Evolutionary conservation across 2,797 vertebrate genomes (phyloP), one percentile per base, ranked within the genome.

Genomic region (Labeo calbasu): DNA sequence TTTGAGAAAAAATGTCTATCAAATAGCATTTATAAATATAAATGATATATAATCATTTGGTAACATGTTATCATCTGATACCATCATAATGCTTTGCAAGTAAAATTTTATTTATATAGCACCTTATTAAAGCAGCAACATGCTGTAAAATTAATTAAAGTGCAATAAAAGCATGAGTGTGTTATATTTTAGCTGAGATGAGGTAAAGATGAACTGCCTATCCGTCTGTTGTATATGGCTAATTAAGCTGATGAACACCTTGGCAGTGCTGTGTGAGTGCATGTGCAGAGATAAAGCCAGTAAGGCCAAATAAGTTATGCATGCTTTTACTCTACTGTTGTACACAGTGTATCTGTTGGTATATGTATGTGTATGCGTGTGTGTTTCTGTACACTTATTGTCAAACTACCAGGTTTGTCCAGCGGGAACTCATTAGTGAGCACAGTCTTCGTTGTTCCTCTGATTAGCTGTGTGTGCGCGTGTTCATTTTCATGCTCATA

Each of bases 351-450:
- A 69, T 15, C 12, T n/a, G 11, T 82, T 40, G 72, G 55, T 61
- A 28, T 53, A 25, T 63, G 25, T n/a, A 14, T 65, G 48, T 36
- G 55, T 28, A 71, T 36, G 12, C 15, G 8, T 69, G 77, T 68
- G 61, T 76, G 53, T 61, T 23, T 76, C 23, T 46, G 70, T 61
- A 28, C 70, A 59, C 61, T 50, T 40, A 48, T 28, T 84, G 50
- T 86, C 40, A 83, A 83, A 59, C 53, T 79, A 79, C 57, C 65
- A 82, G 69, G 63, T 68, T 17, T 77, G 55, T 83, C 80, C 72
- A 81, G 50, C 6, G 59, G 77, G 81, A 85, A 32, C 66, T 86
- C 85, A 88, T 88, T 88, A 88, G 59, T 55, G 68, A 71, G 25
- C 63, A 11, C 69, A 51, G 51, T 53, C 72, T 65, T 48, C 5